These are phyloP conservation scores for Boloria selene DNA, from an alignment of 2,888 invertebrate species.

Conservation along the genomic window DNA sequence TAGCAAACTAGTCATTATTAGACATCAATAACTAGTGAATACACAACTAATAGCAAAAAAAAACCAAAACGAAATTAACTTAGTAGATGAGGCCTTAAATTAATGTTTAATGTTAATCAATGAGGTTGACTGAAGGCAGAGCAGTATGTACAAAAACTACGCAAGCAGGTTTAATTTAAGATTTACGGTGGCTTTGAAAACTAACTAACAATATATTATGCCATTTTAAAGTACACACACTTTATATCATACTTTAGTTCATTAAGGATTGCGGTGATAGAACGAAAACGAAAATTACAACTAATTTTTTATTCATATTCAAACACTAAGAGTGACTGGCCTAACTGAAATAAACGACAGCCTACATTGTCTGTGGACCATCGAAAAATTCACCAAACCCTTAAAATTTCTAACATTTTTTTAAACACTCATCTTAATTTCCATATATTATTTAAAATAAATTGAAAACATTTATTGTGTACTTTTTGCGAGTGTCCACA, in stretches of 20 bases:
- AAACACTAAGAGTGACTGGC: constrained; percentile 37
- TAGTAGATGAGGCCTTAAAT: constrained; percentile 25
- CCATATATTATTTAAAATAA: neutral
- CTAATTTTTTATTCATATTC: constrained; percentile 32
- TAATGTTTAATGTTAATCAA: constrained; percentile 26
- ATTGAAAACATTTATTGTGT: neutral
- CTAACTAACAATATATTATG: constrained; percentile 19
- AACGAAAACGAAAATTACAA: constrained; percentile 32
- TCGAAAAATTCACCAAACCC: constrained; percentile 9
- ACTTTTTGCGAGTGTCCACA: constrained; percentile 29
- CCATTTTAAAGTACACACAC: constrained; percentile 23
- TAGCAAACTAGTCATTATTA: neutral
- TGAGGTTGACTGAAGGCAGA: constrained; percentile 28
- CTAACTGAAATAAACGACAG: constrained; percentile 31
- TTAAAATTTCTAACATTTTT: neutral
- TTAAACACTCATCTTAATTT: neutral
- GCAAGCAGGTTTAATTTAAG: constrained; percentile 16
- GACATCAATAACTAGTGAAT: constrained; percentile 11
- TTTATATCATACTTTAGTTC: constrained; percentile 13
- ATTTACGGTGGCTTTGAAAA: constrained; percentile 20
- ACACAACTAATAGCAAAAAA: constrained; percentile 8
- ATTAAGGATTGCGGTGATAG: constrained; percentile 14
- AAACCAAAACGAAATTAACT: constrained; percentile 1
- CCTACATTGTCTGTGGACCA: constrained; percentile 25
- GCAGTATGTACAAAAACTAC: constrained; percentile 34